Conservation (phyloP, 2,113 vertebrate genomes). For the Budorcas taxicolor region DNA sequence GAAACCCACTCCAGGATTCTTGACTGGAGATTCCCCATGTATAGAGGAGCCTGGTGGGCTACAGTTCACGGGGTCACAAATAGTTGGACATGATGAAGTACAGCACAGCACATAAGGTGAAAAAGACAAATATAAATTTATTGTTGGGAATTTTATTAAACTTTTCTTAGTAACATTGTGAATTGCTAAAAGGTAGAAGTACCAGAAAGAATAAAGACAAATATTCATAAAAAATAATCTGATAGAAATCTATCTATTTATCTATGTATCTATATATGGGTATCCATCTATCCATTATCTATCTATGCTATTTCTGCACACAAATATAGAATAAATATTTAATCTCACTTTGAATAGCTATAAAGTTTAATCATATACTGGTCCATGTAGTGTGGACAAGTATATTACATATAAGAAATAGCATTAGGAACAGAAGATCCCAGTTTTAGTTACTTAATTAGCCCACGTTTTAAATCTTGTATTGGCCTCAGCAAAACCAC, state of each 20-base stretch:
- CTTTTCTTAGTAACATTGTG: not conserved
- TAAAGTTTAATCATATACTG: not conserved
- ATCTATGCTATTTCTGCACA: not conserved
- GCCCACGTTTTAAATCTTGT: not conserved
- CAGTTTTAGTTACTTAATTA: conserved; percentile 31
- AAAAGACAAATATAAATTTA: not conserved
- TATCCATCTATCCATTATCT: not conserved
- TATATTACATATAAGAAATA: not conserved
- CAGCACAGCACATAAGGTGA: not conserved
- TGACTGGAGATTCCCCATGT: not conserved
- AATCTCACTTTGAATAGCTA: not conserved
- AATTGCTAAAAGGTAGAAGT: not conserved
- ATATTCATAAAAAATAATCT: not conserved
- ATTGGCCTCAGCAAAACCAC: not conserved
- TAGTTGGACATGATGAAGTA: not conserved
- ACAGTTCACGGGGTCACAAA: not conserved
- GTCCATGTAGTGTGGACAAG: not conserved
- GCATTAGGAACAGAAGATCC: not conserved
- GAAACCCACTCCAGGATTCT: not conserved
- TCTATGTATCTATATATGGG: not conserved
- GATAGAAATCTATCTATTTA: not conserved
- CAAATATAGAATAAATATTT: not conserved
- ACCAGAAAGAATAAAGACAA: not conserved
- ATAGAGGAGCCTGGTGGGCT: not conserved
- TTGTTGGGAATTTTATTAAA: not conserved